These are phyloP conservation scores for Adela reaumurella DNA, from an alignment of 2,888 invertebrate species.

Conservation along the genomic window DNA sequence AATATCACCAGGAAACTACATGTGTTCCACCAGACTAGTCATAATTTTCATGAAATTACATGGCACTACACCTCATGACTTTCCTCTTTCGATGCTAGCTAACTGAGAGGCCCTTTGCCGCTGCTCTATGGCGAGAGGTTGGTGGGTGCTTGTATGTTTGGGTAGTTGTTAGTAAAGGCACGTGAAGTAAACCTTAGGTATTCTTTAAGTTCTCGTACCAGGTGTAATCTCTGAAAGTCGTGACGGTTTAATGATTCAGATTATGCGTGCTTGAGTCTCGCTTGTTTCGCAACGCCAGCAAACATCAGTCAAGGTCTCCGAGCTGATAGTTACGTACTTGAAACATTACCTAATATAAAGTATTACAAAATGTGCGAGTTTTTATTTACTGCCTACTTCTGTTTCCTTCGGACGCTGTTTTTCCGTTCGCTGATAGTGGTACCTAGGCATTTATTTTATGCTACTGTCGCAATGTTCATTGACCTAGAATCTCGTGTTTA, in stretches of 20 bases:
- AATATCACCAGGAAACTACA: too few relatives aligned
- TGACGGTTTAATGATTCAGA: constrained; percentile 31
- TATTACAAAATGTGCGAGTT: constrained; percentile 14
- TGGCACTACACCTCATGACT: too few relatives aligned
- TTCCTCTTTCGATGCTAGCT: too few relatives aligned
- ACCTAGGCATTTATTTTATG: neutral
- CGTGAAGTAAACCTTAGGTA: too few relatives aligned
- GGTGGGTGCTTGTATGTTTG: too few relatives aligned
- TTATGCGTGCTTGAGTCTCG: constrained; percentile 32
- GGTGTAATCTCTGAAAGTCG: constrained; percentile 22
- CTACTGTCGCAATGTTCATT: neutral
- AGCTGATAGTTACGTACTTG: constrained; percentile 38
- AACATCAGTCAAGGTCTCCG: constrained; percentile 34
- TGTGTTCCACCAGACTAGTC: too few relatives aligned
- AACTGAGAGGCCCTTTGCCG: too few relatives aligned
- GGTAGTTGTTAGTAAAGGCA: too few relatives aligned
- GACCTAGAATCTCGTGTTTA: neutral
- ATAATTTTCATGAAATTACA: too few relatives aligned
- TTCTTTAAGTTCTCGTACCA: too few relatives aligned
- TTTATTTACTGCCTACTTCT: neutral
- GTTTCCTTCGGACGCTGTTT: neutral
- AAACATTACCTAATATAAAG: constrained; percentile 20
- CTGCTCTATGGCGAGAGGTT: too few relatives aligned
- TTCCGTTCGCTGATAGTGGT: neutral
- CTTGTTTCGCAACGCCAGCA: constrained; percentile 27